Evolutionary conservation across 2,797 vertebrate species (phyloP), one percentile per base, ranked within the genome.

Genomic region (Fratercula arctica): DNA sequence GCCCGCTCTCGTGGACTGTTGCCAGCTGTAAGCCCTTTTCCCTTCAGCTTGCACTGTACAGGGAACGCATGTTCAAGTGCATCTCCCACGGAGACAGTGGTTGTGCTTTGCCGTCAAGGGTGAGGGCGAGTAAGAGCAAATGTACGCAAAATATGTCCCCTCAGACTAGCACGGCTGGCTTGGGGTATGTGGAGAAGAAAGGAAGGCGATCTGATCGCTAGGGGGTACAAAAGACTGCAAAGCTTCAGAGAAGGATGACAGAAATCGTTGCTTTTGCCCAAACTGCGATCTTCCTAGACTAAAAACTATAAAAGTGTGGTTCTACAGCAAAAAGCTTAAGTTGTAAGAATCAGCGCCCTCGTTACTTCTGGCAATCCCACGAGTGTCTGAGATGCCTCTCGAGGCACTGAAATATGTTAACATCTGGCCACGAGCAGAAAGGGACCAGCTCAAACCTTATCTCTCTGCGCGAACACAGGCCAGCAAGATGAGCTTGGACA

Each of bases 261-360:
- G 78, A 53, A 78, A 48, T 35, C 39, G 37, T 16, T 15, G 5
- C 35, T 63, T 68, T 56, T 79, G 33, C 28, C 43, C 13, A 11
- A n/a, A 74, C 17, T 13, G 43, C 4, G 0, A 17, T 35, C n/a
- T 69, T 51, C 43, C 56, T 69, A 11, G 18, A 24, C 26, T 48
- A 45, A 57, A 50, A 46, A 24, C 16, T 13, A 14, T 0, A 3
- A 53, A 79, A 69, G 79, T 2, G 16, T 3, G 5, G 28, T 61
- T 68, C 60, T 45, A 57, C 50, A 73, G 18, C 50, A 75, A 64
- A 56, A 69, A 57, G 21, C 24, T 6, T 11, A 26, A 46, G 29
- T 9, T 4, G 33, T 29, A 33, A 43, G 19, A 51, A 51, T 29
- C 6, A 2, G 53, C 1, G 0, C 16, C n/a, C n/a, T 43, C 21